Conservation (phyloP, 2,888 invertebrate genomes). For the Drosophila atripex region DNA sequence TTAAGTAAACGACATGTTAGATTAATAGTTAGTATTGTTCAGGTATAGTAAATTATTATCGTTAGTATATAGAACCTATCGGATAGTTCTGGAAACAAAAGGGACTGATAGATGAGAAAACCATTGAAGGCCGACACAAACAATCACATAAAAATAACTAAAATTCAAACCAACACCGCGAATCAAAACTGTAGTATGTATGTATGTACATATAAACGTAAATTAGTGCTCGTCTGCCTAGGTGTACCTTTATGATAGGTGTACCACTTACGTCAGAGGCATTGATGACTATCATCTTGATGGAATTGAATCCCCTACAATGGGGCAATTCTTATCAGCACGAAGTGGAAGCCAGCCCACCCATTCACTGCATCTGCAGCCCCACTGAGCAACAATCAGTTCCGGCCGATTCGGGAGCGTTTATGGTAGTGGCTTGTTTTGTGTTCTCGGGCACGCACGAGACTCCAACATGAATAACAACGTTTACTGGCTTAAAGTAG, state of each 20-base stretch:
- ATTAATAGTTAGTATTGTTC: background rate
- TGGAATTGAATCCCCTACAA: slow-evolving; percentile 49
- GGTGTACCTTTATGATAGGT: background rate
- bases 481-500: background rate
- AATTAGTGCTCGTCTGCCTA: slow-evolving; percentile 1
- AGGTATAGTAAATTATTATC: background rate
- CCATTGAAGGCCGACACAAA: slow-evolving; percentile 20
- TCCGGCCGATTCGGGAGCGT: slow-evolving; percentile 17
- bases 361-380: slow-evolving; percentile 41
- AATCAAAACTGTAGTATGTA: slow-evolving; percentile 8
- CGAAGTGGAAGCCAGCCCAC: slow-evolving; percentile 16
- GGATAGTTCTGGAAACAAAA: background rate
- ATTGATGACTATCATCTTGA: slow-evolving; percentile 72
- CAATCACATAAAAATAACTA: slow-evolving; percentile 4
- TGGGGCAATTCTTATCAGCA: slow-evolving; percentile 62
- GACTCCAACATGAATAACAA: slow-evolving; percentile 51
- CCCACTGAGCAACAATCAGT: slow-evolving; percentile 35
- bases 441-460: slow-evolving; percentile 60
- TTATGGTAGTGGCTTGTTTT: slow-evolving; percentile 29
- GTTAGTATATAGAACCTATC: slow-evolving; percentile 19
- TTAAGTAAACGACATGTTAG: background rate
- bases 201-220: background rate
- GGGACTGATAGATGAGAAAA: slow-evolving; percentile 4
- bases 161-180: slow-evolving; percentile 23
- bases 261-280: slow-evolving; percentile 66